phyloP scores from a whole-genome alignment of 1,140 invertebrate species.

The Protaetia brevitarsis region DNA sequence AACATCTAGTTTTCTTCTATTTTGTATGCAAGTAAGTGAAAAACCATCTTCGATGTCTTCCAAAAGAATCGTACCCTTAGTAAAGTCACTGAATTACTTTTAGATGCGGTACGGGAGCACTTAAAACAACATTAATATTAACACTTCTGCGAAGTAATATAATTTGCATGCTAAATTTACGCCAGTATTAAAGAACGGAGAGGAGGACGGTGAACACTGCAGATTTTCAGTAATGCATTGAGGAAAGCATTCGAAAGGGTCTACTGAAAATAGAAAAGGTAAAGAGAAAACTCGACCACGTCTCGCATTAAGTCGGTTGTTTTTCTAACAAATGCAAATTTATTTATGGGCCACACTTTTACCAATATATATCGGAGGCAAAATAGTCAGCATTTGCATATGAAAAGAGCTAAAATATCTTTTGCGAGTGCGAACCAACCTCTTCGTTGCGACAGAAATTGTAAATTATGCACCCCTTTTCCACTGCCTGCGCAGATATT shows the following conservation, averaged over 20 bases:
- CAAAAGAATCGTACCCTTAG: background rate
- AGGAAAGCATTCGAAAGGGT: background rate
- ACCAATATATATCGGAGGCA: slow-evolving; percentile 1
- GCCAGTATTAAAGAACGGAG: background rate
- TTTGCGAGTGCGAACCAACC: slow-evolving; percentile 1
- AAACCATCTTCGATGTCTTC: background rate
- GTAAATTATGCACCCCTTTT: slow-evolving; percentile 14
- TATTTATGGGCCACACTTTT: slow-evolving; percentile 14
- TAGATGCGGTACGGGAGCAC: background rate
- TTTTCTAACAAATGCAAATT: slow-evolving; percentile 18
- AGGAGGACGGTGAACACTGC: background rate
- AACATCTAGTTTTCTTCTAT: too few relatives aligned
- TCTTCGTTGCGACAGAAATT: slow-evolving; percentile 5
- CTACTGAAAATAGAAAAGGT: slow-evolving; percentile 1
- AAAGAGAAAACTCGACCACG: background rate
- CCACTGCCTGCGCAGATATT: background rate
- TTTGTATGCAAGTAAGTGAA: background rate
- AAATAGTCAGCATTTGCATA: slow-evolving; percentile 4
- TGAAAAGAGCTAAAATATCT: slow-evolving; percentile 17
- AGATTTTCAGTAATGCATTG: background rate
- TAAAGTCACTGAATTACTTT: background rate
- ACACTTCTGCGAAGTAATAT: background rate
- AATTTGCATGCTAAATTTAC: slow-evolving; percentile 1
- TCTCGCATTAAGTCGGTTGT: slow-evolving; percentile 15
- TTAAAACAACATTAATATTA: slow-evolving; percentile 18